These are phyloP conservation scores for Thunnus maccoyii DNA, from an alignment of 2,113 vertebrate species.

Conservation along the genomic window DNA sequence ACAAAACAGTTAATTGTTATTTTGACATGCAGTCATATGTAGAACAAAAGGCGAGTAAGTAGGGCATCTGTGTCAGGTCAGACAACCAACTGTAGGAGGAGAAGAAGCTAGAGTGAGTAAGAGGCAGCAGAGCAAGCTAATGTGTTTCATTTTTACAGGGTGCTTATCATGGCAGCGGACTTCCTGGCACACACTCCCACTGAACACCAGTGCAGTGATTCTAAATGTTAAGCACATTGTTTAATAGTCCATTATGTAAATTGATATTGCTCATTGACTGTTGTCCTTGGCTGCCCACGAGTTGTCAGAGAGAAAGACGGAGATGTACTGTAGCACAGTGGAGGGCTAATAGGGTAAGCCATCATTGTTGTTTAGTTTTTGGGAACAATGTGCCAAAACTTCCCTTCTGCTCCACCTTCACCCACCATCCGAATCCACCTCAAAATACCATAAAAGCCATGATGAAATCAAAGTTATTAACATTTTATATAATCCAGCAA, in stretches of 20 bases:
- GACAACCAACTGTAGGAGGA: conserved; percentile 28
- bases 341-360: conserved; percentile 30
- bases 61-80: conserved; percentile 36
- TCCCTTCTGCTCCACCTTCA: conserved; percentile 33
- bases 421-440: neutral
- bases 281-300: conserved; percentile 73
- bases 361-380: conserved; percentile 41
- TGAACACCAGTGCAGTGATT: conserved; percentile 53
- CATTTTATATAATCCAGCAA: neutral
- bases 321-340: conserved; percentile 32
- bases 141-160: conserved; percentile 47
- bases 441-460: neutral
- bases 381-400: conserved; percentile 28
- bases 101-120: conserved; percentile 22
- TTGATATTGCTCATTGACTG: conserved; percentile 80
- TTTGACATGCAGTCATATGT: conserved; percentile 5
- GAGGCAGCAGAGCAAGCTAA: conserved; percentile 49
- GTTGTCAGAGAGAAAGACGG: conserved; percentile 53
- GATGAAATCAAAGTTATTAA: neutral
- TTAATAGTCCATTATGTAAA: conserved; percentile 80
- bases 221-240: conserved; percentile 75
- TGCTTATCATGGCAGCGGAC: conserved; percentile 41
- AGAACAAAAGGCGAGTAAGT: conserved; percentile 15
- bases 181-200: conserved; percentile 59
- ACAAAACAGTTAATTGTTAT: conserved; percentile 22